Evolutionary conservation across 2,888 invertebrate genomes (phyloP), one percentile per base, ranked within the genome.

Genomic region (Mycalesis mineus): DNA sequence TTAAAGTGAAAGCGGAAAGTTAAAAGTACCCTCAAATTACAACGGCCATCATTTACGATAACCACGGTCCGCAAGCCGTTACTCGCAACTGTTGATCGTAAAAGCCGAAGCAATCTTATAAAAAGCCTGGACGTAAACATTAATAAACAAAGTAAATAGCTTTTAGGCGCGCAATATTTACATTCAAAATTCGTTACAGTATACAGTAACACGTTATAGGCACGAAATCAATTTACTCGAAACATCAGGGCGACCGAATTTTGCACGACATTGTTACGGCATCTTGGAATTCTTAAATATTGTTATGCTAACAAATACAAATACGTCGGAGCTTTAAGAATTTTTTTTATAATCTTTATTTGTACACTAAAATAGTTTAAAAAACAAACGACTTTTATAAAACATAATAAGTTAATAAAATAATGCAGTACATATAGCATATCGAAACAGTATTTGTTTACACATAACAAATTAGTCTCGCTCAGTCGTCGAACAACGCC

Each of bases 111-210:
- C 57, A 61, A 61, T 61, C 51, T 36, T 48, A 55, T 37, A 48
- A 61, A 61, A 57, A 61, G 57, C 55, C 50, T 57, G 54, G 33
- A 57, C 41, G 55, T 55, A 58, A 61, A 55, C 51, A 52, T 55
- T 55, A 39, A 55, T 51, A 61, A 61, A 57, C 42, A 40, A 55
- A 55, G 55, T 57, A 51, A 47, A 57, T 60, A 42, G 54, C 55
- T 51, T 55, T 57, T 55, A 36, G 14, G 17, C 44, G 51, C 17
- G 47, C 42, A 61, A 61, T 61, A 55, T 61, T 57, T 57, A 33
- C 54, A 36, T 55, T 37, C 28, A 14, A 28, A 15, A 53, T 41
- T 7, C n/a, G 58, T 40, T 55, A 40, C 44, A 22, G 14, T 40
- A 31, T 13, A 4, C 17, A 22, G 31, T 29, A 45, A 29, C 29